phyloP scores from a whole-genome alignment of 1,140 invertebrate species.

The Microplitis mediator region DNA sequence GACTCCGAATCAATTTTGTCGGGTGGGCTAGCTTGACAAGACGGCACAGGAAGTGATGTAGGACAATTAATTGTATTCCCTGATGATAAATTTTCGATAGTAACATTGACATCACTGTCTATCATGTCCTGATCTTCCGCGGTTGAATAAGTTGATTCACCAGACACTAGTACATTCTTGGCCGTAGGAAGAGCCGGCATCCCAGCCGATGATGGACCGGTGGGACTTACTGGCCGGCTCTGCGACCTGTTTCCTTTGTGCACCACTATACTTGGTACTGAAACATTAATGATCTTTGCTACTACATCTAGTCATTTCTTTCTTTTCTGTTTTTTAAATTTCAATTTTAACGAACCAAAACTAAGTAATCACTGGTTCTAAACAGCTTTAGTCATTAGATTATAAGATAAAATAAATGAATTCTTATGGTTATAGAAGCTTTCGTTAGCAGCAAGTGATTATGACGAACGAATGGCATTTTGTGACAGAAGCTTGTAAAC shows the following conservation, averaged over 20 bases:
- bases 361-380: neutral
- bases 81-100: conserved; percentile 34
- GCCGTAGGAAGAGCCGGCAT: conserved; percentile 57
- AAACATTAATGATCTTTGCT: conserved; percentile 34
- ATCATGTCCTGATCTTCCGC: conserved; percentile 53
- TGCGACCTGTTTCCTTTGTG: conserved; percentile 54
- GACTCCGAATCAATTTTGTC: conserved; percentile 43
- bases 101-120: conserved; percentile 52
- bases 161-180: conserved; percentile 50
- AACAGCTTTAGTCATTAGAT: neutral
- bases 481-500: too few species aligned
- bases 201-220: conserved; percentile 50
- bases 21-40: conserved; percentile 44
- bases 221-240: conserved; percentile 54
- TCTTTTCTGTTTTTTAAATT: neutral
- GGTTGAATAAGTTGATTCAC: conserved; percentile 42
- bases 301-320: neutral
- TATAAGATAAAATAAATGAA: neutral
- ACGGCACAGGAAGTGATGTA: conserved; percentile 28
- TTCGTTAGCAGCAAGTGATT: neutral
- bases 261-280: conserved; percentile 61
- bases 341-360: neutral
- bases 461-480: neutral
- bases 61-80: conserved; percentile 36
- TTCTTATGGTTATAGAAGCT: too few species aligned